Conservation (phyloP, 2,888 invertebrate species). For the Zootermopsis nevadensis region DNA sequence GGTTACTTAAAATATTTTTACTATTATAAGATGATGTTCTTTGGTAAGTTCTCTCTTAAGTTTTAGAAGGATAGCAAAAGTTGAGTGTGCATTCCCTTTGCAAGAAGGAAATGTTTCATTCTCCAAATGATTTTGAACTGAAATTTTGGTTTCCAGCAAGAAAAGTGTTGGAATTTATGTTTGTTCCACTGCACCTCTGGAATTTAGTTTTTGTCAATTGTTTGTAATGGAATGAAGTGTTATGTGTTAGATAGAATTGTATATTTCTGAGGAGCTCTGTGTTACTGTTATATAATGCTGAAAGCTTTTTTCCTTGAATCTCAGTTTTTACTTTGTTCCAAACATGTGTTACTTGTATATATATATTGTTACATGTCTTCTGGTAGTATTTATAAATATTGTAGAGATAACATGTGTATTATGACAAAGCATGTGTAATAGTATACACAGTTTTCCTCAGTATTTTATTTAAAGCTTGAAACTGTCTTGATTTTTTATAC, state of each 20-base stretch:
- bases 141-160: background rate
- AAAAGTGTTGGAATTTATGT: background rate
- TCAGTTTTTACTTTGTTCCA: slow-evolving; percentile 6
- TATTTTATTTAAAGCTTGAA: slow-evolving; percentile 9
- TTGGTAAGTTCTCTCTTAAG: no score
- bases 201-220: background rate
- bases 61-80: no score
- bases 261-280: slow-evolving; percentile 1
- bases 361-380: background rate
- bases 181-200: slow-evolving; percentile 4
- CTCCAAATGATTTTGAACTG: background rate
- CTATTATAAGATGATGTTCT: no score
- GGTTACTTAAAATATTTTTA: no score
- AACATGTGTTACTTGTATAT: slow-evolving; percentile 1
- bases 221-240: background rate
- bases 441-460: slow-evolving; percentile 12
- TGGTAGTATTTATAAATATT: slow-evolving; percentile 12
- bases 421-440: background rate
- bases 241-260: background rate
- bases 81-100: no score
- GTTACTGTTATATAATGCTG: slow-evolving; percentile 12
- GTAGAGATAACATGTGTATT: slow-evolving; percentile 1
- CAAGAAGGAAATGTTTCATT: no score
- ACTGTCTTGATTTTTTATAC: background rate
- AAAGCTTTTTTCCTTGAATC: background rate